Evolutionary conservation across 2,888 invertebrate genomes (phyloP).

Genomic region (Rhagonycha fulva): DNA sequence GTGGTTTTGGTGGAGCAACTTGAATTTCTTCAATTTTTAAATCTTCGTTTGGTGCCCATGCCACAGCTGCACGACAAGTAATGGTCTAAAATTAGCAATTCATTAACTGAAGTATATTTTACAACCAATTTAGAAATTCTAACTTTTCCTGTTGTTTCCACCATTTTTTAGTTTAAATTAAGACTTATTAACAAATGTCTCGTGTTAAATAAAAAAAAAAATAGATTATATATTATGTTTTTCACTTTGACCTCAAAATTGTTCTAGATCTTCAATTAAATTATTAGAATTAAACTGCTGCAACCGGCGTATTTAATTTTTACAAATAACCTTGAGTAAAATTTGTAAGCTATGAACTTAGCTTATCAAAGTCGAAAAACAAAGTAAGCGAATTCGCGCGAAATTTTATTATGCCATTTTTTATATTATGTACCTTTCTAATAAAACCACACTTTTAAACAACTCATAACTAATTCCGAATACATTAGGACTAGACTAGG

Average conservation of each 20-base stretch:
- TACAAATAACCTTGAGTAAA: neutral
- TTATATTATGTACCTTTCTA: too few relatives aligned
- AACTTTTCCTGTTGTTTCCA: slow-evolving; percentile 7
- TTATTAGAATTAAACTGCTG: neutral
- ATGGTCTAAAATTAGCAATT: slow-evolving; percentile 58
- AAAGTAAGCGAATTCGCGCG: neutral
- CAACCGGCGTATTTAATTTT: neutral
- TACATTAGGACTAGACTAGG: too few relatives aligned
- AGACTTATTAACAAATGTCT: neutral
- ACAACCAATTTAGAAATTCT: neutral
- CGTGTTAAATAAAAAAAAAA: neutral
- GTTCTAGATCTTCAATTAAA: neutral
- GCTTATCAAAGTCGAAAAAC: neutral
- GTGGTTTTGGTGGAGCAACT: slow-evolving; percentile 91
- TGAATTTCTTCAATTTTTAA: slow-evolving; percentile 88
- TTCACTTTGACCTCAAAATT: neutral
- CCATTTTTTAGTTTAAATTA: neutral
- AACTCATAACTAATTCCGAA: too few relatives aligned
- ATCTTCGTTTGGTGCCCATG: slow-evolving; percentile 92
- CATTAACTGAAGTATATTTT: neutral
- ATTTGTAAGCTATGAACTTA: neutral
- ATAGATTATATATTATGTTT: neutral
- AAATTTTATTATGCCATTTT: neutral
- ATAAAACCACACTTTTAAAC: too few relatives aligned
- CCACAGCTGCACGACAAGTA: slow-evolving; percentile 92